These are phyloP conservation scores for Cotesia congregata DNA, from an alignment of 2,888 invertebrate genomes.

Conservation along the genomic window DNA sequence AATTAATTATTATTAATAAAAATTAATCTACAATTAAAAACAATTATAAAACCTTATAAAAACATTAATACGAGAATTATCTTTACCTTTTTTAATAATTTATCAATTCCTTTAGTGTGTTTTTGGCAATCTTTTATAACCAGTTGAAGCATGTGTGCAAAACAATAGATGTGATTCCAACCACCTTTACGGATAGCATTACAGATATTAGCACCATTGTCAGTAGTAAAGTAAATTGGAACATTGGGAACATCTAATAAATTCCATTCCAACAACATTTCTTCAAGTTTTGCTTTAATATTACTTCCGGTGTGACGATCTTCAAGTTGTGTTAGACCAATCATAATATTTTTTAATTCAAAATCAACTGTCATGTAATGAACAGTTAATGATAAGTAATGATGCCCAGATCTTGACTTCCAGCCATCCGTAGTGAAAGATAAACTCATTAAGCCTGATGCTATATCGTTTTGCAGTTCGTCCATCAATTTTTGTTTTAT, in stretches of 20 bases:
- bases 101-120: background rate
- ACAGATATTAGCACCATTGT: slow-evolving; percentile 31
- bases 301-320: slow-evolving; percentile 28
- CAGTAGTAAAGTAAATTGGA: slow-evolving; percentile 29
- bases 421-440: slow-evolving; percentile 33
- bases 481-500: slow-evolving; percentile 19
- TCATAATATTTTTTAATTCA: slow-evolving; percentile 17
- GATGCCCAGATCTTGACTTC: slow-evolving; percentile 7
- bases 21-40: no score
- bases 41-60: background rate
- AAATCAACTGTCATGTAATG: slow-evolving; percentile 29
- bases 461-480: slow-evolving; percentile 11
- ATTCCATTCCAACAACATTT: slow-evolving; percentile 27
- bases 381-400: slow-evolving; percentile 27
- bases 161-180: slow-evolving; percentile 34
- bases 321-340: slow-evolving; percentile 18
- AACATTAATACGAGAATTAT: slow-evolving; percentile 3
- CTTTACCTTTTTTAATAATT: slow-evolving; percentile 16
- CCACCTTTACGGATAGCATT: slow-evolving; percentile 15
- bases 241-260: slow-evolving; percentile 4
- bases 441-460: slow-evolving; percentile 11
- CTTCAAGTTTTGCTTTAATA: background rate
- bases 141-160: slow-evolving; percentile 32
- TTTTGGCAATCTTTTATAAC: slow-evolving; percentile 27
- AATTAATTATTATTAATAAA: no score